phyloP scores from a whole-genome alignment of 2,113 vertebrate species.

The Aramus guarauna region DNA sequence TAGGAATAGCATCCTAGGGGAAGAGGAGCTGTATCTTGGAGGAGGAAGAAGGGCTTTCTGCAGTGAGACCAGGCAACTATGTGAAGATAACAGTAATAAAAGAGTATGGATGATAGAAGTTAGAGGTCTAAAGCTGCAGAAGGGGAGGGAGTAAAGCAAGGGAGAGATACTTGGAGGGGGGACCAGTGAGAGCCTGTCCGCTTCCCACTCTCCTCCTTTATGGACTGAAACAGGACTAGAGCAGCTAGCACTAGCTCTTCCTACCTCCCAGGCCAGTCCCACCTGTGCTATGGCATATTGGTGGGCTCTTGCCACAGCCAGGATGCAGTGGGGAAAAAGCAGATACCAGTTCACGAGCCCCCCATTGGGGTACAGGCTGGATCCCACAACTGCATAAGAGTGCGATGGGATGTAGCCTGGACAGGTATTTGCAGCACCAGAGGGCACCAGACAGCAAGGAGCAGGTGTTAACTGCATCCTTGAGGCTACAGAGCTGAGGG shows the following conservation, averaged over 20 bases:
- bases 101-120: background rate
- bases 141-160: background rate
- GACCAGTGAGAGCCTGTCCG: background rate
- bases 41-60: background rate
- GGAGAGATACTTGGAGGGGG: background rate
- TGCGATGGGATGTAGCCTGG: background rate
- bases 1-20: background rate
- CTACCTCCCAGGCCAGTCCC: background rate
- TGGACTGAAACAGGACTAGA: background rate
- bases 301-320: background rate
- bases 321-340: background rate
- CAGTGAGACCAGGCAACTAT: background rate
- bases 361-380: accelerated
- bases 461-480: background rate
- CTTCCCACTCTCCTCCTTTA: background rate
- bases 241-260: background rate
- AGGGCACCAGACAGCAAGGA: conserved; percentile 41
- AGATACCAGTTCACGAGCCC: background rate
- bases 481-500: background rate
- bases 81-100: background rate
- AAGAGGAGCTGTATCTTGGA: background rate
- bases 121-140: background rate
- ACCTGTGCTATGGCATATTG: background rate
- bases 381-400: background rate
- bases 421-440: conserved; percentile 15